Conservation (phyloP, 2,113 vertebrate species). For the Nothobranchius furzeri region DNA sequence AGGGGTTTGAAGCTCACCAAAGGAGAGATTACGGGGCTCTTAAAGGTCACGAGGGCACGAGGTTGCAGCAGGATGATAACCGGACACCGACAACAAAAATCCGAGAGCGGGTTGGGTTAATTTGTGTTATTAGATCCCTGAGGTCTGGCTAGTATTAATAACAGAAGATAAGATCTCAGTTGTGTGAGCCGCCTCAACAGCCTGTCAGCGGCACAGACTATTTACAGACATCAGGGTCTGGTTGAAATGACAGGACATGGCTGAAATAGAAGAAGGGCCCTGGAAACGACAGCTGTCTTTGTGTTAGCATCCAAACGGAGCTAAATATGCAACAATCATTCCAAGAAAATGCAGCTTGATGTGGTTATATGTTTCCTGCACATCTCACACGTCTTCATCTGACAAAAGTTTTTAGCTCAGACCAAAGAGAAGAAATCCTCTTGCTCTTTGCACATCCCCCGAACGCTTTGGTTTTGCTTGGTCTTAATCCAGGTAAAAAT, state of each 20-base stretch:
- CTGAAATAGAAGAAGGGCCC: slow-evolving; percentile 67
- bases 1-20: slow-evolving; percentile 31
- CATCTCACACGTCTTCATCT: background rate
- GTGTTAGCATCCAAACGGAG: slow-evolving; percentile 45
- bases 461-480: too few relatives aligned
- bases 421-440: background rate
- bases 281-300: slow-evolving; percentile 74
- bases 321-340: slow-evolving; percentile 68
- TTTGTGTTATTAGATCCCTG: slow-evolving; percentile 31
- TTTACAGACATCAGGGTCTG: slow-evolving; percentile 59
- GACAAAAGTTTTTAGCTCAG: background rate
- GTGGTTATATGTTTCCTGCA: slow-evolving; percentile 28
- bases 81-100: slow-evolving; percentile 21
- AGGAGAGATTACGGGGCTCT: slow-evolving; percentile 37
- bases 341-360: slow-evolving; percentile 41
- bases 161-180: slow-evolving; percentile 48
- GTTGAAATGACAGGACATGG: slow-evolving; percentile 48
- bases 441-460: background rate
- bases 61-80: slow-evolving; percentile 45
- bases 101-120: slow-evolving; percentile 20
- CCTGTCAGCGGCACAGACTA: slow-evolving; percentile 54
- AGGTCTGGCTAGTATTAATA: slow-evolving; percentile 43
- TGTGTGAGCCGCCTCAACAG: slow-evolving; percentile 38
- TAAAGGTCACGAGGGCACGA: slow-evolving; percentile 36
- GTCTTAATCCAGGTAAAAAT: slow-evolving; percentile 43